Evolutionary conservation across 1,140 invertebrate species (phyloP), one percentile per base, ranked within the genome.

Genomic region (Prorops nasuta): DNA sequence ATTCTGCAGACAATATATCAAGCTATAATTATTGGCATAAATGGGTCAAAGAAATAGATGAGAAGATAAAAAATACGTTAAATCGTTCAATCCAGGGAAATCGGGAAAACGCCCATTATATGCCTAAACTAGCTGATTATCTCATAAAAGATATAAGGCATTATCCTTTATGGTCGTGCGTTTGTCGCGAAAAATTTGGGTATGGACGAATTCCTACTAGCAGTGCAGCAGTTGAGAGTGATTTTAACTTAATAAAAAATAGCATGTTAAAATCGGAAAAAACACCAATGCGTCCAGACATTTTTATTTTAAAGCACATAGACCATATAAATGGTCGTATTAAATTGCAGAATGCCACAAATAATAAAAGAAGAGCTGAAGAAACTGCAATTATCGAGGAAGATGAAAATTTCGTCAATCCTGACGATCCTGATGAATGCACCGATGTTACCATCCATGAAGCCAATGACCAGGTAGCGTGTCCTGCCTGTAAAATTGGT

Each of bases 121-220:
- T 43, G 12, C 31, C 39, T 16, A 6, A 21, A 34, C 15, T 49
- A 32, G 50, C 19, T 15, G 9, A 14, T 17, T 40, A 47, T 14
- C 18, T 52, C 15, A 14, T 52, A 14, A 22, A 32, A 22, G 31
- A 52, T 8, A 47, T 52, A n/a, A 28, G n/a, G 14, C 34, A 35
- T 32, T 48, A 47, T 40, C 44, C 44, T 32, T 39, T 52, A 17
- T 52, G 36, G 31, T 52, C 50, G 31, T 28, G 19, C 39, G 37
- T 52, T 3, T 32, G 22, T 10, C 15, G 44, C 0, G 37, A 52
- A 34, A 45, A 46, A 35, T 52, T 52, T 1, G 43, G 50, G 28
- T 52, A 52, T 6, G 50, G 50, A 52, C 36, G 44, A 32, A 17
- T 52, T 22, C 37, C 44, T 17, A 37, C 50, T 20, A 21, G 24